Base-by-base conservation (phyloP, 1,140 invertebrate species). In the honey bee (Apis mellifera) region DNA sequence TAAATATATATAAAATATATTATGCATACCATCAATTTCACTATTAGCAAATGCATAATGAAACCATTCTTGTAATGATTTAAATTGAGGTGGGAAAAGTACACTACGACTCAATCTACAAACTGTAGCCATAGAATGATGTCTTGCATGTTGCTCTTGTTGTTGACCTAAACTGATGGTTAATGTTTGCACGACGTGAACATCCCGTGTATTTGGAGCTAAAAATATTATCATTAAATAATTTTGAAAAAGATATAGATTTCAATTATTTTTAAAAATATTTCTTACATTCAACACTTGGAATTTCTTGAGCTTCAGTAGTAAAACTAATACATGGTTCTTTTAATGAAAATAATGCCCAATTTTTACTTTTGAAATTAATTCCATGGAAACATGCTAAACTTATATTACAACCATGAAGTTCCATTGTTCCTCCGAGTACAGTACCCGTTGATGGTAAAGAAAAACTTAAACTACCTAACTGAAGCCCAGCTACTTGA, bases 361-460 rank as follows among this genome's bases (percentile, higher is more conserved):
- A 99, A 4, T 97, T 98, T 94, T 99, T 99, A 52, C 98, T 97
- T 86, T 98, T 98, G 93, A 99, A 99, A 93, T 99, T 99, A 89
- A 99, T 98, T 9, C 98, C 99, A 93, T 99, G 98, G 95, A 99
- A 99, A 93, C 98, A 99, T 12, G 98, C 98, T 59, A 99, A 94
- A 19, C 98, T 99, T 62, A 99, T 98, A 91, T 99, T 98, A 52
- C 97, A 97, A 32, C 97, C 97, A 86, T 98, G 97, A 21, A 99
- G 94, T 90, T 98, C 97, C 95, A 98, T 97, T n/a, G 97, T 98
- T 52, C 98, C 98, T 23, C 98, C 98, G 1, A 99, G 94, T 19
- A 99, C 97, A 3, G 98, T 98, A 17, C 97, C 98, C 90, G 95
- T 92, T 57, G 92, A 91, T 13, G 92, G 93, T 48, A 94, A 79